phyloP scores from a whole-genome alignment of 37 sponge, comb jelly and placozoan species.

The Ianthella basta region DNA sequence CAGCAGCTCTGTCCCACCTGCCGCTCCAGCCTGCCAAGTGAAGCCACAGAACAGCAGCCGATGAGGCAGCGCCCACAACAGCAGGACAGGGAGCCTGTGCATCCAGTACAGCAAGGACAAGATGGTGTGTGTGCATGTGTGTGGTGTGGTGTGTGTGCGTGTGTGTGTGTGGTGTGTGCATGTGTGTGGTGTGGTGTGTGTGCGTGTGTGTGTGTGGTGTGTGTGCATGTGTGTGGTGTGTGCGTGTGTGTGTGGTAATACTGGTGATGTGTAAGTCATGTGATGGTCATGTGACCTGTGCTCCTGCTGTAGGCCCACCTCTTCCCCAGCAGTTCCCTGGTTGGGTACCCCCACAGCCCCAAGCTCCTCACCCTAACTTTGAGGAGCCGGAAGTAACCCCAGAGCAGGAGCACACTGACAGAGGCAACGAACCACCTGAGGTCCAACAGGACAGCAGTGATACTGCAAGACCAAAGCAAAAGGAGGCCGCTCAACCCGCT shows the following conservation, averaged over 20 bases:
- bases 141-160: no score
- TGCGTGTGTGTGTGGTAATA: background rate
- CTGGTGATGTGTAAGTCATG: background rate
- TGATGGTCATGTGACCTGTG: background rate
- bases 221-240: background rate
- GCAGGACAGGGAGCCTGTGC: background rate
- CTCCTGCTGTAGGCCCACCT: background rate
- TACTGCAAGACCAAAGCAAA: background rate
- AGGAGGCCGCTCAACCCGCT: no score
- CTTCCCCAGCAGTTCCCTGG: constrained; percentile 9
- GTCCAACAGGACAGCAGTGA: background rate
- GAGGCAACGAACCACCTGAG: background rate
- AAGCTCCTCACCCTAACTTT: background rate
- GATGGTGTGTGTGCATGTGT: background rate
- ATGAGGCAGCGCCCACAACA: background rate
- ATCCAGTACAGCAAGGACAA: background rate
- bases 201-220: background rate
- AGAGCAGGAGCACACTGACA: background rate
- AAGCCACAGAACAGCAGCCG: constrained; percentile 1
- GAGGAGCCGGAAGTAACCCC: background rate
- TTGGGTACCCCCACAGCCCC: background rate
- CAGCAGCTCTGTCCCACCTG: constrained; percentile 99
- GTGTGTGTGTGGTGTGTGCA: no score
- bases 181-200: no score
- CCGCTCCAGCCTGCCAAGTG: constrained; percentile 63